Conservation (phyloP, 1,140 invertebrate species). For the Trachymyrmex septentrionalis region DNA sequence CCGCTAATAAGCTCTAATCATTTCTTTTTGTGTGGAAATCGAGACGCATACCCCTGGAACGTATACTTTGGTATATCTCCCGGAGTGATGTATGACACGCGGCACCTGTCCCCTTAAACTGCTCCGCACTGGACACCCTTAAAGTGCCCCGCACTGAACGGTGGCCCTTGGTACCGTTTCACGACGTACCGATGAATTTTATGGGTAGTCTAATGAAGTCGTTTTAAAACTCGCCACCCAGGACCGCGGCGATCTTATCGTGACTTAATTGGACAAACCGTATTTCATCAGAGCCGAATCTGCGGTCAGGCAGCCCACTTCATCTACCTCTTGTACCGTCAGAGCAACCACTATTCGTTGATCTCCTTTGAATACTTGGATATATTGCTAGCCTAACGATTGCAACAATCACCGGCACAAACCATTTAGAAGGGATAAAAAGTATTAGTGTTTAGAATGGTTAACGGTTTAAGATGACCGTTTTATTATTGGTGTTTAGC, state of each 20-base stretch:
- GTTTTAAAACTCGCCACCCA: slow-evolving; percentile 82
- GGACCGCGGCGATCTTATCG: slow-evolving; percentile 81
- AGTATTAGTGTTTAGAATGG: background rate
- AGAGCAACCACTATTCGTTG: background rate
- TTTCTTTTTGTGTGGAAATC: slow-evolving; percentile 73
- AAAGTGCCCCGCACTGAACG: slow-evolving; percentile 15
- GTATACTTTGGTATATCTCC: slow-evolving; percentile 52
- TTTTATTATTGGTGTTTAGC: background rate
- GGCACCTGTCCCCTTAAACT: slow-evolving; percentile 81
- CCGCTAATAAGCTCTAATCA: slow-evolving; percentile 75
- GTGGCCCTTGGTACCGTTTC: slow-evolving; percentile 71
- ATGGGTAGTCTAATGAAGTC: slow-evolving; percentile 85
- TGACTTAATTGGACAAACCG: slow-evolving; percentile 83
- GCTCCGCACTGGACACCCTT: slow-evolving; percentile 36
- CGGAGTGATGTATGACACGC: slow-evolving; percentile 78
- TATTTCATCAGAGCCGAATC: slow-evolving; percentile 80
- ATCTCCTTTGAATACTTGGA: slow-evolving; percentile 1
- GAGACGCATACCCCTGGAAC: slow-evolving; percentile 53
- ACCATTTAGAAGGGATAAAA: background rate
- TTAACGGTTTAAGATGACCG: background rate
- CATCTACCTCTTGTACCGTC: background rate
- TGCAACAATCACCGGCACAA: background rate
- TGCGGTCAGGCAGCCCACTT: slow-evolving; percentile 31
- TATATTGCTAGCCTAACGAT: slow-evolving; percentile 18
- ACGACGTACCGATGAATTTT: slow-evolving; percentile 83